Conservation (phyloP, 2,888 invertebrate genomes). For the Spodoptera picta region DNA sequence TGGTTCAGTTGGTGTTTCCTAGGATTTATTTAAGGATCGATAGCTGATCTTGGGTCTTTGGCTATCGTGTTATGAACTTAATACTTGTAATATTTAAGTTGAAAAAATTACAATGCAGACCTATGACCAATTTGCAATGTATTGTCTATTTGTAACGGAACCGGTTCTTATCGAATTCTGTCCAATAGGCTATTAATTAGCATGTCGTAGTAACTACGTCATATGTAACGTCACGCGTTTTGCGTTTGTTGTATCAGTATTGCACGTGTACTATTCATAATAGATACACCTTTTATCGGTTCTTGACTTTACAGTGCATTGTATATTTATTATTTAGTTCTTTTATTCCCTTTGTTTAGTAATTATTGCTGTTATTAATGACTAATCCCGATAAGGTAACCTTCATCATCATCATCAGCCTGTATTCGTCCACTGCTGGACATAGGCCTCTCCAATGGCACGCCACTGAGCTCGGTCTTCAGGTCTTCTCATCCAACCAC, state of each 20-base stretch:
- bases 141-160: background rate
- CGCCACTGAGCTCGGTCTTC: too few relatives aligned
- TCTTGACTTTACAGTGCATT: slow-evolving; percentile 25
- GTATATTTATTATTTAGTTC: background rate
- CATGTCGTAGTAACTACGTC: slow-evolving; percentile 10
- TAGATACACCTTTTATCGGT: slow-evolving; percentile 28
- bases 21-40: slow-evolving; percentile 50
- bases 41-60: slow-evolving; percentile 39
- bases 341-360: too few relatives aligned
- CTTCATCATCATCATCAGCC: too few relatives aligned
- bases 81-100: too few relatives aligned
- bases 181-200: slow-evolving; percentile 8
- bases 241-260: slow-evolving; percentile 11
- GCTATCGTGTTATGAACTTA: slow-evolving; percentile 21
- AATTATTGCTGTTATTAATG: too few relatives aligned
- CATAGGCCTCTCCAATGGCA: too few relatives aligned
- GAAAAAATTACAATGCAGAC: too few relatives aligned
- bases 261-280: slow-evolving; percentile 15
- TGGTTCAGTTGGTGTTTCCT: slow-evolving; percentile 54
- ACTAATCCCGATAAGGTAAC: background rate
- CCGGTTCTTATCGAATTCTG: background rate
- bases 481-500: too few relatives aligned
- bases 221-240: slow-evolving; percentile 12
- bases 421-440: too few relatives aligned
- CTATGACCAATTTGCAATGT: too few relatives aligned